Percentiles rank a stretch among this genome's conserved stretches.
These are phyloP conservation scores for Limonius californicus DNA, from an alignment of 1,140 invertebrate species.

Conservation along the genomic window DNA sequence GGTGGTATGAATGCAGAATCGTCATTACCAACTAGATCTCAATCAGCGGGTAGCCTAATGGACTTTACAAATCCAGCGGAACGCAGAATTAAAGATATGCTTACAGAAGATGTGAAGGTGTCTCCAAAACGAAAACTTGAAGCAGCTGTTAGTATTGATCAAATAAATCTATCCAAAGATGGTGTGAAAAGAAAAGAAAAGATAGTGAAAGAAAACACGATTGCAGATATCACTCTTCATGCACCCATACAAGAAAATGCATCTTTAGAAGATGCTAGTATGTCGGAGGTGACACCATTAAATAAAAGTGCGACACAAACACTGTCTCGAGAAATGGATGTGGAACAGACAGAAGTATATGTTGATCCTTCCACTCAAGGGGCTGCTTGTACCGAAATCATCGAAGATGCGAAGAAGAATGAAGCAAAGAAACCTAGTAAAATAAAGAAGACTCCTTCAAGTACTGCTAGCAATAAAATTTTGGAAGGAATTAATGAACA, in stretches of 20 bases:
- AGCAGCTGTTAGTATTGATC: slow-evolving; percentile 63
- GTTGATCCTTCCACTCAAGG: slow-evolving; percentile 37
- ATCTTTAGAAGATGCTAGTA: slow-evolving; percentile 33
- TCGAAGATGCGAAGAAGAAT: slow-evolving; percentile 44
- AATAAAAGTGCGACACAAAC: slow-evolving; percentile 45
- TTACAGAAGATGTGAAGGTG: slow-evolving; percentile 52
- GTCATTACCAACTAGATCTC: slow-evolving; percentile 55
- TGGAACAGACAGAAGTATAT: slow-evolving; percentile 30
- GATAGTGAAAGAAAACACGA: slow-evolving; percentile 44
- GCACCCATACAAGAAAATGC: slow-evolving; percentile 32
- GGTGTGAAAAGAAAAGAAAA: slow-evolving; percentile 59
- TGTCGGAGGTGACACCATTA: slow-evolving; percentile 29
- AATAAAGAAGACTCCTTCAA: slow-evolving; percentile 38
- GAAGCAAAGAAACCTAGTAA: slow-evolving; percentile 40
- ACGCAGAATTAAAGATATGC: slow-evolving; percentile 63
- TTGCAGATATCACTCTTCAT: slow-evolving; percentile 43
- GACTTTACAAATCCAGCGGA: slow-evolving; percentile 53
- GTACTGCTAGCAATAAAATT: slow-evolving; percentile 36
- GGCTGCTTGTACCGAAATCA: slow-evolving; percentile 43
- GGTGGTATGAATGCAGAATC: slow-evolving; percentile 30
- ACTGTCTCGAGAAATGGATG: slow-evolving; percentile 39
- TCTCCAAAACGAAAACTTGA: slow-evolving; percentile 65
- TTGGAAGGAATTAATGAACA: slow-evolving; percentile 42
- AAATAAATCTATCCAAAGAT: slow-evolving; percentile 46
- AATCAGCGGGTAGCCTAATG: slow-evolving; percentile 65